A percentile compares a stretch with the other conserved stretches of the same genome.
phyloP scores from a whole-genome alignment of 2,888 invertebrate genomes.

The Epiblema foenella region DNA sequence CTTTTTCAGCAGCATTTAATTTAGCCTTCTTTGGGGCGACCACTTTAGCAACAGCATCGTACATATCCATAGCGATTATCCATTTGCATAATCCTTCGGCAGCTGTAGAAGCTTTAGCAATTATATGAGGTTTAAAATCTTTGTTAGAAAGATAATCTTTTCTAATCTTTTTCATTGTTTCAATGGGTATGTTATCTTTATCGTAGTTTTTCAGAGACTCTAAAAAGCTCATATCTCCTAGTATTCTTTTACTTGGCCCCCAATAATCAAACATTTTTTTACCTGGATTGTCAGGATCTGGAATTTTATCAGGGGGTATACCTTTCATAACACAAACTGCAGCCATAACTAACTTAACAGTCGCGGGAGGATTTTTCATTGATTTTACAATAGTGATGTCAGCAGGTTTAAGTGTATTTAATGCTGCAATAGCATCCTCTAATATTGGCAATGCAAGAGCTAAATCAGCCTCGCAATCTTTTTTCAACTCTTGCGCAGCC shows the following conservation, averaged over 20 bases:
- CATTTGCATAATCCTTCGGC: conserved; percentile 97
- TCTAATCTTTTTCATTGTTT: conserved; percentile 89
- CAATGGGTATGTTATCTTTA: conserved; percentile 92
- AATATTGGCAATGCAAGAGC: conserved; percentile 94
- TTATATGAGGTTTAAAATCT: conserved; percentile 91
- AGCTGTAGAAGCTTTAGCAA: conserved; percentile 96
- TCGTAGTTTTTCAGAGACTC: conserved; percentile 91
- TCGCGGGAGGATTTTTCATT: conserved; percentile 94
- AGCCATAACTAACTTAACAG: conserved; percentile 93
- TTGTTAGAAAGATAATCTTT: conserved; percentile 90
- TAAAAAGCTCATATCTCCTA: conserved; percentile 93
- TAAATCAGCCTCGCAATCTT: conserved; percentile 96
- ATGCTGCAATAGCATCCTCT: conserved; percentile 89
- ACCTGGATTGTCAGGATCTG: conserved; percentile 88
- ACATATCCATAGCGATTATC: conserved; percentile 96
- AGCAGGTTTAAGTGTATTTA: conserved; percentile 93
- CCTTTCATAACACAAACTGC: conserved; percentile 94
- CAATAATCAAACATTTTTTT: conserved; percentile 91
- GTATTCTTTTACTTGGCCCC: conserved; percentile 92
- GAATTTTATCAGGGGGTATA: conserved; percentile 90
- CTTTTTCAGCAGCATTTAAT: conserved; percentile 91
- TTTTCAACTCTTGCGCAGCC: conserved; percentile 92
- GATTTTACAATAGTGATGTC: conserved; percentile 94
- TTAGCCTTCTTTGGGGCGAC: conserved; percentile 95
- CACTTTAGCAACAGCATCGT: conserved; percentile 92